phyloP scores from a whole-genome alignment of 2,888 invertebrate species.

The Dyspetes luteomarginatus region DNA sequence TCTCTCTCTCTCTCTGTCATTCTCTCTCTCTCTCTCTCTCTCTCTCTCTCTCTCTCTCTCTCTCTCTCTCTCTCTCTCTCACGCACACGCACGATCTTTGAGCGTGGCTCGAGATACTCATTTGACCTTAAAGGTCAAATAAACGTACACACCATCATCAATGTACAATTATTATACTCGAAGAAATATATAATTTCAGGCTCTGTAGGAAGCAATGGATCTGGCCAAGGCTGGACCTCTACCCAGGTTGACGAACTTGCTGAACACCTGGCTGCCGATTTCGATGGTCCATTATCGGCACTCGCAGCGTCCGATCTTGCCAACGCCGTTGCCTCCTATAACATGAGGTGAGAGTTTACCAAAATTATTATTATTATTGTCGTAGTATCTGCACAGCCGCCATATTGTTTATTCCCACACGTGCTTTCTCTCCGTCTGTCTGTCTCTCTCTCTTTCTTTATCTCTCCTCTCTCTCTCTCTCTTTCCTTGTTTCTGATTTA shows the following conservation, averaged over 20 bases:
- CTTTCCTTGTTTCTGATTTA: not conserved
- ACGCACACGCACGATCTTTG: not conserved
- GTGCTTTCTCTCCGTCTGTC: not conserved
- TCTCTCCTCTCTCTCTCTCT: not conserved
- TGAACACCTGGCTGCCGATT: constrained; percentile 88
- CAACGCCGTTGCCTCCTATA: constrained; percentile 86
- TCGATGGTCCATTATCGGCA: constrained; percentile 89
- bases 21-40: constrained; percentile 28
- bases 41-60: not conserved
- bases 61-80: constrained; percentile 20
- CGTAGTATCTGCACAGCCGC: not conserved
- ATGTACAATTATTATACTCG: constrained; percentile 5
- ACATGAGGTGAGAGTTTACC: constrained; percentile 85
- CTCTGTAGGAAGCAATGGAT: constrained; percentile 79
- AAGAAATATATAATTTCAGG: constrained; percentile 68
- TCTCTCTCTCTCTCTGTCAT: constrained; percentile 12
- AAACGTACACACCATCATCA: not conserved
- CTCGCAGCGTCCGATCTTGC: constrained; percentile 88
- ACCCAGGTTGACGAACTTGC: constrained; percentile 87
- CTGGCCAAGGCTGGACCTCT: constrained; percentile 79
- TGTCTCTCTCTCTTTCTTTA: not conserved
- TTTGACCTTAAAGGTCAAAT: constrained; percentile 16
- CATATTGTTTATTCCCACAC: not conserved
- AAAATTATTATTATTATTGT: not conserved
- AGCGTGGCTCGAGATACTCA: not conserved